phyloP scores from a whole-genome alignment of 2,888 invertebrate species.

The Helicoverpa assulta region DNA sequence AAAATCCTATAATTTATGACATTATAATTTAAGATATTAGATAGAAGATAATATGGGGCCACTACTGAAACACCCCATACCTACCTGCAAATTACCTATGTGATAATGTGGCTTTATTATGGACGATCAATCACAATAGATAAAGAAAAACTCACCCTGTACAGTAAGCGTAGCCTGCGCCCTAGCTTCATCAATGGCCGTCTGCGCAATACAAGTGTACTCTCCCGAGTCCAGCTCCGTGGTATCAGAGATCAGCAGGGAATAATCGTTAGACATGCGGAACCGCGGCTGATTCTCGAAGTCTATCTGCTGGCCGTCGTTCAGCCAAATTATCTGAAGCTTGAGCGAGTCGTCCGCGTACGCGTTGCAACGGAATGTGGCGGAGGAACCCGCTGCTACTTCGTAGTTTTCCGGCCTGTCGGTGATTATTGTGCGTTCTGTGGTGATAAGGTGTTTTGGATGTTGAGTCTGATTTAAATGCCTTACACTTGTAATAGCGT shows the following conservation, averaged over 20 bases:
- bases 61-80: too few species aligned
- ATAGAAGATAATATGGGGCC: too few species aligned
- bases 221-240: conserved; percentile 98
- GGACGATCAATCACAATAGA: too few species aligned
- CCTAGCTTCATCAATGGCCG: conserved; percentile 95
- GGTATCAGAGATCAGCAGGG: conserved; percentile 98
- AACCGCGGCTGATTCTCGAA: conserved; percentile 94
- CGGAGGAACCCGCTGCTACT: conserved; percentile 96
- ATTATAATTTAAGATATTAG: background rate
- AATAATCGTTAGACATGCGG: conserved; percentile 96
- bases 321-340: conserved; percentile 96
- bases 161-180: conserved; percentile 97
- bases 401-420: conserved; percentile 98
- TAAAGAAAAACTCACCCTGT: conserved; percentile 90
- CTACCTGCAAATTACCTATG: too few species aligned
- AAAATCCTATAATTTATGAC: conserved; percentile 11
- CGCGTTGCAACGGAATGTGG: conserved; percentile 98
- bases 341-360: conserved; percentile 95
- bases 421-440: conserved; percentile 95
- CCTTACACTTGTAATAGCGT: too few species aligned
- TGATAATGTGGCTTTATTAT: too few species aligned
- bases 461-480: background rate
- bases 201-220: conserved; percentile 98
- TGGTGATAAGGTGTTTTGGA: background rate
- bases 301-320: conserved; percentile 96